Evolutionary conservation across 2,113 vertebrate genomes (phyloP).

Genomic region (Pantherophis guttatus): DNA sequence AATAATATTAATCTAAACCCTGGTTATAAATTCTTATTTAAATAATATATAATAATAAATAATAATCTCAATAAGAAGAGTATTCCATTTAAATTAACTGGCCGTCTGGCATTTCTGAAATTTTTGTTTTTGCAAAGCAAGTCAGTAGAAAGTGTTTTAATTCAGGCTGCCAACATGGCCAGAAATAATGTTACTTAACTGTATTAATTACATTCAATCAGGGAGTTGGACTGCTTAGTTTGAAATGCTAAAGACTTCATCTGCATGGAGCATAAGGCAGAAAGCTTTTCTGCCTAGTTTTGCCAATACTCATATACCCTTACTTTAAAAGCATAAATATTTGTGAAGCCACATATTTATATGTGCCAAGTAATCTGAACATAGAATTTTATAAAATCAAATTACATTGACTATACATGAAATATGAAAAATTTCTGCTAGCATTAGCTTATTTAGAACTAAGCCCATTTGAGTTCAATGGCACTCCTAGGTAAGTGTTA

Average conservation of each 20-base stretch:
- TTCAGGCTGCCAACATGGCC: not conserved
- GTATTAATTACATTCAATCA: not conserved
- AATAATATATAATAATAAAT: no score
- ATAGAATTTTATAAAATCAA: not conserved
- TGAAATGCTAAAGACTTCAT: not conserved
- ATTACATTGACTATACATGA: not conserved
- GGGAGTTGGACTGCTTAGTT: not conserved
- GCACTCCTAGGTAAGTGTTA: not conserved
- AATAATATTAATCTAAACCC: not conserved
- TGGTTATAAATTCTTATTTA: not conserved
- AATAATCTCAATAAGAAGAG: not conserved
- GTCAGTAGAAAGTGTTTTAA: not conserved
- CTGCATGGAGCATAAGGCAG: not conserved
- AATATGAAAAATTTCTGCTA: not conserved
- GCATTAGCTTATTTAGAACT: not conserved
- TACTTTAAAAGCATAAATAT: not conserved
- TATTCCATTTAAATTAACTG: not conserved
- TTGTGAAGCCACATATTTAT: not conserved
- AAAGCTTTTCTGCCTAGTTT: not conserved
- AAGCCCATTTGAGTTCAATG: not conserved
- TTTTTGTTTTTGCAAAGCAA: not conserved
- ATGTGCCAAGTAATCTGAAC: not conserved
- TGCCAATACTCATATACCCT: not conserved
- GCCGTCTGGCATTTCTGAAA: conserved; percentile 1
- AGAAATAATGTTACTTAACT: not conserved